These are phyloP conservation scores for Temnothorax curvispinosus DNA, from an alignment of 1,140 invertebrate genomes.

Conservation along the genomic window DNA sequence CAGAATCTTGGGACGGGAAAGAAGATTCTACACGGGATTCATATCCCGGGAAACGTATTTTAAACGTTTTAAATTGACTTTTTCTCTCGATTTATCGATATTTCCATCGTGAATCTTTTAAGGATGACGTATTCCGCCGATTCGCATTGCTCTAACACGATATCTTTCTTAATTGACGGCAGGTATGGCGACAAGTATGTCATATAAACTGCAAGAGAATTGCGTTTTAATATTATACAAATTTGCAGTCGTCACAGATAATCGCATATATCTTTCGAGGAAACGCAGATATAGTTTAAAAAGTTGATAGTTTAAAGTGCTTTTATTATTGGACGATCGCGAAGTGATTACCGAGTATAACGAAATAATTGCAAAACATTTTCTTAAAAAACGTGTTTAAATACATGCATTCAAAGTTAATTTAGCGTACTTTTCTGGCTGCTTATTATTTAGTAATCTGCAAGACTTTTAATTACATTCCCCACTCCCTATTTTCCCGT, in stretches of 20 bases:
- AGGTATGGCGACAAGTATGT: too few species aligned
- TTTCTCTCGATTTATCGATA: not conserved
- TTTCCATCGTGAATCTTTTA: not conserved
- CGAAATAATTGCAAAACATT: not conserved
- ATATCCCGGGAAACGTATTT: not conserved
- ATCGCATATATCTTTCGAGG: not conserved
- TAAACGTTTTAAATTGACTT: too few species aligned
- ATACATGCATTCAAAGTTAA: not conserved
- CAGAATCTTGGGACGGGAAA: not conserved
- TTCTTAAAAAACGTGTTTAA: not conserved
- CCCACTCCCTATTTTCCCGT: too few species aligned
- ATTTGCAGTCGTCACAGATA: not conserved
- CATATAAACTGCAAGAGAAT: not conserved
- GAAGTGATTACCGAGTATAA: not conserved
- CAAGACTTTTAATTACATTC: not conserved
- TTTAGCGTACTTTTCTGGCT: not conserved
- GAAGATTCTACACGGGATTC: not conserved
- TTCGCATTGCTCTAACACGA: not conserved
- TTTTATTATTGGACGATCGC: not conserved
- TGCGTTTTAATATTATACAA: not conserved
- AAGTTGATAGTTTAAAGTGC: not conserved
- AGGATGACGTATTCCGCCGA: not conserved
- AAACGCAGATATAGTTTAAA: not conserved
- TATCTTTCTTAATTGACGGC: not conserved
- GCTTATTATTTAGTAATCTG: not conserved